Conservation (phyloP, 2,797 vertebrate genomes). For the Aldrovandia affinis region DNA sequence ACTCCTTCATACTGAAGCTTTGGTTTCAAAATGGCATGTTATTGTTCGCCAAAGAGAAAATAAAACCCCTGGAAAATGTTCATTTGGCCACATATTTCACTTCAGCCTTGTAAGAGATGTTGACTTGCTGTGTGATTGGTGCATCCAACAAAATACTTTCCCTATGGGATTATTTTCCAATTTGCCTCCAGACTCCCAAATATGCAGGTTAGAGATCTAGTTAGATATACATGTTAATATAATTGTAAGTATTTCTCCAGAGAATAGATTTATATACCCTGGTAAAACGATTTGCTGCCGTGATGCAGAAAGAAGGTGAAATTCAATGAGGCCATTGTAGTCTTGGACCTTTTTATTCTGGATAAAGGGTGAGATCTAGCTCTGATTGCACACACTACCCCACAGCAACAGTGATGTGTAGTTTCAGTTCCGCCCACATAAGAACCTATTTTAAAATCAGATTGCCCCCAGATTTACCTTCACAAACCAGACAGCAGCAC, state of each 20-base stretch:
- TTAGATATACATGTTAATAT: neutral
- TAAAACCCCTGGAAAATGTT: neutral
- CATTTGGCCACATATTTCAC: neutral
- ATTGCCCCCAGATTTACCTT: conserved; percentile 83
- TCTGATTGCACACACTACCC: conserved; percentile 54
- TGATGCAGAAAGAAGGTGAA: neutral
- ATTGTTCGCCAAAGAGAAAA: neutral
- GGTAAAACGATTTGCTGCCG: neutral
- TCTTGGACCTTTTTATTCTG: conserved; percentile 7
- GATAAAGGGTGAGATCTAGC: conserved; percentile 13
- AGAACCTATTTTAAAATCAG: conserved; percentile 78
- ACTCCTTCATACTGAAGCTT: neutral
- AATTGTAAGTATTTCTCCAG: neutral
- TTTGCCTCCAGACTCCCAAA: neutral
- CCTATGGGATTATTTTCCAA: neutral
- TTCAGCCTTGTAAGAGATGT: neutral
- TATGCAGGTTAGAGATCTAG: neutral
- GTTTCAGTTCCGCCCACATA: conserved; percentile 75
- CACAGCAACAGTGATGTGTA: conserved; percentile 62
- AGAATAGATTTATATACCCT: neutral
- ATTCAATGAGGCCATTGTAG: neutral
- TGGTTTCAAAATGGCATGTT: neutral
- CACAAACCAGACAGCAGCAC: conserved; percentile 73
- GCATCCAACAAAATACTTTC: neutral
- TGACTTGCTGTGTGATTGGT: neutral